phyloP scores from a whole-genome alignment of 1,140 invertebrate species.

The Drepana arcuata region DNA sequence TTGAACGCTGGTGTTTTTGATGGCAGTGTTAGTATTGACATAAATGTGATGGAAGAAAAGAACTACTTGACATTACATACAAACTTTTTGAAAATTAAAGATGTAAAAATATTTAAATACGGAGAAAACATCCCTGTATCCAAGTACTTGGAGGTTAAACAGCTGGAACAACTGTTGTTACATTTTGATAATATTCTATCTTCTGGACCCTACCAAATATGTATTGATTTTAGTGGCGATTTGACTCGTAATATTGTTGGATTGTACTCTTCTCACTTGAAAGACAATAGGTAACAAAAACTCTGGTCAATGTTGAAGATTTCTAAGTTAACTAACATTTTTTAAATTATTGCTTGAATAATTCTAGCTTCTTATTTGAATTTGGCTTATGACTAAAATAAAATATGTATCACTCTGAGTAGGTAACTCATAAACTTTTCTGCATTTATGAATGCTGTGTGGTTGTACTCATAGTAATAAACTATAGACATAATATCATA shows the following conservation, averaged over 20 bases:
- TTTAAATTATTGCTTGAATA: too few species aligned
- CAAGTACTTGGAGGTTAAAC: conserved; percentile 36
- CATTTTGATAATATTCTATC: conserved; percentile 31
- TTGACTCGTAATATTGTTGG: conserved; percentile 71
- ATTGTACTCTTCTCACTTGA: conserved; percentile 60
- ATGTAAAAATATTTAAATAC: conserved; percentile 37
- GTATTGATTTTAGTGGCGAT: conserved; percentile 63
- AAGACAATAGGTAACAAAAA: conserved; percentile 47
- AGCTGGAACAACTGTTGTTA: conserved; percentile 45
- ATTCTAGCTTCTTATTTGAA: too few species aligned
- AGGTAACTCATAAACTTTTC: too few species aligned
- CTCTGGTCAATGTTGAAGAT: too few species aligned
- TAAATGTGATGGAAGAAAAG: conserved; percentile 74
- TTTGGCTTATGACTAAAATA: too few species aligned
- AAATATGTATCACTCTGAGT: too few species aligned
- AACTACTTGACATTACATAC: conserved; percentile 80
- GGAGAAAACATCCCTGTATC: conserved; percentile 26
- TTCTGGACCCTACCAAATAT: conserved; percentile 37
- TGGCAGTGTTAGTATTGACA: conserved; percentile 81
- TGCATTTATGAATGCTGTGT: too few species aligned
- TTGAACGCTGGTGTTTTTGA: conserved; percentile 78
- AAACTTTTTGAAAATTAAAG: conserved; percentile 74
- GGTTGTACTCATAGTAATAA: too few species aligned
- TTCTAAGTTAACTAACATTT: too few species aligned
- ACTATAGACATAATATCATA: too few species aligned